Evolutionary conservation across 2,113 vertebrate genomes (phyloP), one percentile per base, ranked within the genome.

Genomic region (Synchiropus splendidus): DNA sequence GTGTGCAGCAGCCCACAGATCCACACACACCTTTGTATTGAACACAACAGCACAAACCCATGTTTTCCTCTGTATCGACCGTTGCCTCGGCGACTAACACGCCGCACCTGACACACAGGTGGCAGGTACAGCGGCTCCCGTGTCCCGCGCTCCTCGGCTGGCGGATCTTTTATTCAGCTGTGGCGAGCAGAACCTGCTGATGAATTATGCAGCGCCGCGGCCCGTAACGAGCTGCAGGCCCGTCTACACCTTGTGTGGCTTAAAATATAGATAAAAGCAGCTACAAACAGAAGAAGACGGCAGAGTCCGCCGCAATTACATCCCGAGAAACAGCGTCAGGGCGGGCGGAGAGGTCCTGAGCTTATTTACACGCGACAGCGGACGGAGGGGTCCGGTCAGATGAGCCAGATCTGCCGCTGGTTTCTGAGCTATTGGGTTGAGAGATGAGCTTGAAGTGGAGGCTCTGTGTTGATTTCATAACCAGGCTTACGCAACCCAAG

Each of bases 261-360:
- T 93, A 89, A 93, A 93, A 93, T 92, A 93, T 93, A 93, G 90
- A 92, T 92, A 92, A 92, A 93, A 93, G 90, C 87, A 79, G 87
- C 85, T 91, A 90, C 88, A 92, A 91, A 92, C 86, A 85, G 21
- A 27, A 8, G 21, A 8, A 27, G 21, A 27, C 21, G 21, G 8
- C 21, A 27, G 21, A 27, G n/a, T 48, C 51, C 63, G 45, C 58
- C 75, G 66, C 71, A 61, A 47, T 75, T 65, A 59, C 40, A 5
- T 18, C 6, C 61, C 61, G 51, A 74, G 74, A 78, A 67, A 74
- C 67, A 67, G 69, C 63, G n/a, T n/a, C 61, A 13, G 45, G 61
- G 64, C 34, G 67, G 79, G 76, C 9, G 60, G 64, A 71, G 69
- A 78, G 77, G 82, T 80, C 79, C 77, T 46, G 31, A 78, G 18